phyloP scores from a whole-genome alignment of 2,113 vertebrate genomes.

The Ptilonorhynchus violaceus region DNA sequence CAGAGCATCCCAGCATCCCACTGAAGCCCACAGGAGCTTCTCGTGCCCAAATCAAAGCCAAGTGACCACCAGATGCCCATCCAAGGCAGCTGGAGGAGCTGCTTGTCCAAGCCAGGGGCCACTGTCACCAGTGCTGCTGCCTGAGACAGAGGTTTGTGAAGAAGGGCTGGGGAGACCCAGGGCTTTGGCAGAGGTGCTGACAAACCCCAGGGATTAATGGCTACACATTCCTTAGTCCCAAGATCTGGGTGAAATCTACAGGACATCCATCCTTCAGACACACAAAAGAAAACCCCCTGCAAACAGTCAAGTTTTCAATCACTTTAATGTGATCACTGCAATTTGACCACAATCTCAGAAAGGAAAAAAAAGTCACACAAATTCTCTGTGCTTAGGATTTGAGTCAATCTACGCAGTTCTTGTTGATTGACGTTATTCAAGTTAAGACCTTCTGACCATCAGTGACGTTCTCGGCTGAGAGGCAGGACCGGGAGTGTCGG shows the following conservation, averaged over 20 bases:
- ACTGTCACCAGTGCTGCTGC: neutral
- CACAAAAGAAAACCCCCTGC: conserved; percentile 34
- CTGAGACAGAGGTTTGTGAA: neutral
- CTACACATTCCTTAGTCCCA: neutral
- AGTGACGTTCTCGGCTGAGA: conserved; percentile 13
- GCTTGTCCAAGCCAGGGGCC: neutral
- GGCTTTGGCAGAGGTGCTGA: neutral
- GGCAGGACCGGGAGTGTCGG: neutral
- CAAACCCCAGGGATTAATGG: neutral
- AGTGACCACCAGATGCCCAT: neutral
- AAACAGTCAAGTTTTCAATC: conserved; percentile 24
- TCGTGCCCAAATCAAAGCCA: neutral
- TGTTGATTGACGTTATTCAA: neutral
- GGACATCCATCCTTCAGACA: neutral
- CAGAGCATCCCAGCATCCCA: neutral
- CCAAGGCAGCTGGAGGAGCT: neutral
- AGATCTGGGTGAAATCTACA: neutral
- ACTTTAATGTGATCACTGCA: conserved; percentile 61
- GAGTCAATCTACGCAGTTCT: conserved; percentile 28
- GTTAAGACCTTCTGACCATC: conserved; percentile 32
- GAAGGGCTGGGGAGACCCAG: neutral
- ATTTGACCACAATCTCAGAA: conserved; percentile 34
- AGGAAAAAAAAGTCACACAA: neutral
- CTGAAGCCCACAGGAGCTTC: neutral
- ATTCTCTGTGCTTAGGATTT: conserved; percentile 39